Evolutionary conservation across 2,888 invertebrate species (phyloP).

Genomic region (Chouioia cunea): DNA sequence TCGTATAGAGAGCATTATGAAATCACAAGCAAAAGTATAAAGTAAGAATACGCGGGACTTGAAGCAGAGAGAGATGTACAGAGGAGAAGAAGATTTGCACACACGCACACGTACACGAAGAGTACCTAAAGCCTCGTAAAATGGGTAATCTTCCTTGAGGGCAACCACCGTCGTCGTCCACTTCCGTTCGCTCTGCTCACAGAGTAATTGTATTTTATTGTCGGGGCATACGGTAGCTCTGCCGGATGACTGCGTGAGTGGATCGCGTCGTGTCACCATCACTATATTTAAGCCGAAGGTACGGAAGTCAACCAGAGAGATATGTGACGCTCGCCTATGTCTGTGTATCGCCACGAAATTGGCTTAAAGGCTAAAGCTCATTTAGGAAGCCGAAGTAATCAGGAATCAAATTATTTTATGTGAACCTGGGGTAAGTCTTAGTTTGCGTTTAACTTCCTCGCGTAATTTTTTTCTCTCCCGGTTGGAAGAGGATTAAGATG

Average conservation of each 20-base stretch:
- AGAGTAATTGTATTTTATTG: conserved; percentile 56
- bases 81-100: conserved; percentile 33
- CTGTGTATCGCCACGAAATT: conserved; percentile 33
- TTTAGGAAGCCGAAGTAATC: too few species aligned
- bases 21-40: conserved; percentile 39
- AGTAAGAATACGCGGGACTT: background rate
- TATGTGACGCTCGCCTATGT: conserved; percentile 7
- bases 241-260: conserved; percentile 19
- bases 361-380: too few species aligned
- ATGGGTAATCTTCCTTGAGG: conserved; percentile 55
- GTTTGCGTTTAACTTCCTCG: too few species aligned
- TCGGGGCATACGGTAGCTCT: conserved; percentile 26
- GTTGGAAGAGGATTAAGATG: too few species aligned
- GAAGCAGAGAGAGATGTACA: background rate
- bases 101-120: too few species aligned
- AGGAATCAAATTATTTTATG: too few species aligned
- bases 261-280: background rate
- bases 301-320: too few species aligned
- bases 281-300: too few species aligned
- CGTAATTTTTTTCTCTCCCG: background rate
- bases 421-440: too few species aligned
- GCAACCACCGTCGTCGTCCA: conserved; percentile 44
- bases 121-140: conserved; percentile 52
- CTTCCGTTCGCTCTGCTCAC: conserved; percentile 5
- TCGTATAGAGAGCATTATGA: conserved; percentile 26